Conservation (phyloP, 2,888 invertebrate genomes). For the Bimastos eiseni region DNA sequence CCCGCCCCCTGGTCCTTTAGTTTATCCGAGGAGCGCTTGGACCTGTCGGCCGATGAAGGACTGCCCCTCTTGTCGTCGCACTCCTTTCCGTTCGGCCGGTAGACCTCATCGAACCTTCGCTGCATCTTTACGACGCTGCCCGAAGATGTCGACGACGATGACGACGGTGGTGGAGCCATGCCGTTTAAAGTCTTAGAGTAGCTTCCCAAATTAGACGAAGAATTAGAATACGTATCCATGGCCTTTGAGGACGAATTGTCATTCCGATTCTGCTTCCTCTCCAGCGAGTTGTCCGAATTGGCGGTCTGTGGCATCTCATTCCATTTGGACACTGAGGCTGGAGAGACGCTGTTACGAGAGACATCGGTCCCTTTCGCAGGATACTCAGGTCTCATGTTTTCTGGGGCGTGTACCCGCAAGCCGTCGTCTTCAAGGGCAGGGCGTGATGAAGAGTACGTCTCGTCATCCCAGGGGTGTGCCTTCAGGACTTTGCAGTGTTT, state of each 20-base stretch:
- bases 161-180: neutral
- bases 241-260: neutral
- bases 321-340: neutral
- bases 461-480: neutral
- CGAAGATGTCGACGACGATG: neutral
- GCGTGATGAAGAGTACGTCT: neutral
- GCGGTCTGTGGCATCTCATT: neutral
- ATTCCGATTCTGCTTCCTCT: neutral
- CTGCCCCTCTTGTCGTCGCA: neutral
- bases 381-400: constrained; percentile 2
- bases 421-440: neutral
- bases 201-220: constrained; percentile 7
- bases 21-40: neutral
- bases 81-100: constrained; percentile 2
- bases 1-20: neutral
- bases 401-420: neutral
- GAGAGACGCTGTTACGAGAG: neutral
- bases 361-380: neutral
- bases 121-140: neutral
- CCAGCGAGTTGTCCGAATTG: neutral
- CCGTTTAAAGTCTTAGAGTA: neutral
- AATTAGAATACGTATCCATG: neutral
- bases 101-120: neutral
- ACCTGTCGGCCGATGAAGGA: neutral
- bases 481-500: constrained; percentile 36